phyloP scores from a whole-genome alignment of 2,113 vertebrate genomes.

The Brachypteracias leptosomus region DNA sequence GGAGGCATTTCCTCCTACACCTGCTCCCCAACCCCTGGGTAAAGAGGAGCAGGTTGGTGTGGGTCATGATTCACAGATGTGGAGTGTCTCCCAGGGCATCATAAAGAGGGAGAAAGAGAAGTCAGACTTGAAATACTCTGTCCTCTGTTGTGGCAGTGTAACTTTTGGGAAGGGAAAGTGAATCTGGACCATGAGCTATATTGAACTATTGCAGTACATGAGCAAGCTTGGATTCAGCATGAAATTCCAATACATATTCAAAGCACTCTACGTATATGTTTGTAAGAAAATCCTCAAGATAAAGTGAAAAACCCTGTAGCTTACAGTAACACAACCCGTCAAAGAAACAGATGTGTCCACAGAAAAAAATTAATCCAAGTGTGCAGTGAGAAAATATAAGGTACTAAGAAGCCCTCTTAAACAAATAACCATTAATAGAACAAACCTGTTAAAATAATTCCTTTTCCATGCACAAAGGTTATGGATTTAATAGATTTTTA shows the following conservation, averaged over 20 bases:
- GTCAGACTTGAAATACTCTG: not conserved
- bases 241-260: constrained; percentile 28
- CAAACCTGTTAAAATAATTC: constrained; percentile 64
- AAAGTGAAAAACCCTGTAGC: not conserved
- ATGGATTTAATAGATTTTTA: constrained; percentile 69
- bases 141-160: not conserved
- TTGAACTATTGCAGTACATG: not conserved
- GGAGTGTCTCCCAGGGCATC: not conserved
- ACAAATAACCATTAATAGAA: constrained; percentile 63
- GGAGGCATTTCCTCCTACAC: not conserved
- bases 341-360: constrained; percentile 21
- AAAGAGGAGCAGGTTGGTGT: not conserved
- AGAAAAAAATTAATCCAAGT: constrained; percentile 26
- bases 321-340: constrained; percentile 31
- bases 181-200: constrained; percentile 19
- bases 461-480: constrained; percentile 59
- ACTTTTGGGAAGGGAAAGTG: not conserved
- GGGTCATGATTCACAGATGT: not conserved
- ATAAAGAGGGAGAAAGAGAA: not conserved
- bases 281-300: not conserved
- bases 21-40: not conserved
- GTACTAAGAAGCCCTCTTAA: constrained; percentile 17
- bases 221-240: not conserved
- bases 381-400: constrained; percentile 41
- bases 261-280: not conserved